These are phyloP conservation scores for Philonicus albiceps DNA, from an alignment of 2,888 invertebrate genomes.

Conservation along the genomic window DNA sequence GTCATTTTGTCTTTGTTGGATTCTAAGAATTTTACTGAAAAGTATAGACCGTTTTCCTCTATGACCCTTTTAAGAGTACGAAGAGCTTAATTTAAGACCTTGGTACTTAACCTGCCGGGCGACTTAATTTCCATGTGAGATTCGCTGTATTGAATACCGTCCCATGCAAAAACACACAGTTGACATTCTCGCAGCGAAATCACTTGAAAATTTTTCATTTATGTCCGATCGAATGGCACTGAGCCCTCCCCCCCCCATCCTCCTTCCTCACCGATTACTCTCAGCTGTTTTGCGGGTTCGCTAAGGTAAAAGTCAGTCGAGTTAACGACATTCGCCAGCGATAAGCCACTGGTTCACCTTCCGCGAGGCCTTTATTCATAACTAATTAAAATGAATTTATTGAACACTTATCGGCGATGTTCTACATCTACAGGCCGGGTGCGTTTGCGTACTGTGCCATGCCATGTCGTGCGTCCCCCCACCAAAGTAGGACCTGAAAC, in stretches of 20 bases:
- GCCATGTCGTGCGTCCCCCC: background rate
- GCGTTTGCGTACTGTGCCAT: background rate
- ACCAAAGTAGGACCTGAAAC: background rate
- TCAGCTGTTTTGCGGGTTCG: background rate
- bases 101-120: background rate
- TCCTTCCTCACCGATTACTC: no score
- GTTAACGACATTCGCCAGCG: background rate
- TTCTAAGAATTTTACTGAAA: no score
- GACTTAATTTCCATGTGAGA: background rate
- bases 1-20: no score
- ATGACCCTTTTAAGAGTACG: background rate
- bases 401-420: constrained; percentile 20
- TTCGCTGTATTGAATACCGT: background rate
- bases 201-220: background rate
- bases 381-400: constrained; percentile 36
- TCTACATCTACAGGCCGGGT: background rate
- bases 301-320: background rate
- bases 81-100: background rate
- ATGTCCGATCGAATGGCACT: background rate
- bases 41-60: background rate
- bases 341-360: constrained; percentile 14
- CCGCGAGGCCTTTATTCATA: constrained; percentile 19
- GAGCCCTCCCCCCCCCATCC: no score
- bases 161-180: background rate
- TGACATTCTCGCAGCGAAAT: constrained; percentile 20